Percentiles rank a stretch among this genome's conserved stretches.
Evolutionary conservation across 1,140 invertebrate species (phyloP).

Genomic region (Diachasmimorpha longicaudata): DNA sequence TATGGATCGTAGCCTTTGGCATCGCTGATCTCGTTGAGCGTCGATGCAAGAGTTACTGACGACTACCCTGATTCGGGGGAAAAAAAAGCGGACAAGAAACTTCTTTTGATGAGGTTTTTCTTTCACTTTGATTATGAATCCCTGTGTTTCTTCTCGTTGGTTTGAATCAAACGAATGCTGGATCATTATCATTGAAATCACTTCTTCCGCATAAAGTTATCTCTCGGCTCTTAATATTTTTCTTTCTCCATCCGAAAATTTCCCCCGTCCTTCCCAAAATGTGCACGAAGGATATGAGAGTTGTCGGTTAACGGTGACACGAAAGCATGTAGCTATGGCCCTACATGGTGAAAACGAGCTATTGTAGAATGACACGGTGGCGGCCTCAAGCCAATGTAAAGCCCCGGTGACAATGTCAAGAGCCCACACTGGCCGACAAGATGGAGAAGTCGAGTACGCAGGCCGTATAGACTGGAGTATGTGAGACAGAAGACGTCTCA

Average conservation of each 20-base stretch:
- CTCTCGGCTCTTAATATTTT: neutral
- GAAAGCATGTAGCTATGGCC: neutral
- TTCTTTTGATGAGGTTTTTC: constrained; percentile 13
- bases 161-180: neutral
- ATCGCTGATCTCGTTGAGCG: constrained; percentile 21
- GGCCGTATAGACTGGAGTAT: neutral
- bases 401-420: constrained; percentile 21
- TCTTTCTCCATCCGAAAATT: neutral
- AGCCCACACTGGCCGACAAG: neutral
- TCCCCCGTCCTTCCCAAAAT: neutral
- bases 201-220: neutral
- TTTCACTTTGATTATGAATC: neutral
- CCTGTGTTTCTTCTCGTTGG: neutral
- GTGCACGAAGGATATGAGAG: neutral
- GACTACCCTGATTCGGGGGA: neutral
- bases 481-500: constrained; percentile 10
- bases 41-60: constrained; percentile 11
- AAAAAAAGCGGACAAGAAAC: neutral
- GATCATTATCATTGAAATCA: neutral
- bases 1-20: neutral
- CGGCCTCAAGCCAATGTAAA: constrained; percentile 16
- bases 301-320: neutral
- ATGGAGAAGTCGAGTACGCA: neutral
- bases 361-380: constrained; percentile 5
- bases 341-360: constrained; percentile 7